phyloP scores from a whole-genome alignment of 2,797 vertebrate genomes.

The Halcyon leucocephala region DNA sequence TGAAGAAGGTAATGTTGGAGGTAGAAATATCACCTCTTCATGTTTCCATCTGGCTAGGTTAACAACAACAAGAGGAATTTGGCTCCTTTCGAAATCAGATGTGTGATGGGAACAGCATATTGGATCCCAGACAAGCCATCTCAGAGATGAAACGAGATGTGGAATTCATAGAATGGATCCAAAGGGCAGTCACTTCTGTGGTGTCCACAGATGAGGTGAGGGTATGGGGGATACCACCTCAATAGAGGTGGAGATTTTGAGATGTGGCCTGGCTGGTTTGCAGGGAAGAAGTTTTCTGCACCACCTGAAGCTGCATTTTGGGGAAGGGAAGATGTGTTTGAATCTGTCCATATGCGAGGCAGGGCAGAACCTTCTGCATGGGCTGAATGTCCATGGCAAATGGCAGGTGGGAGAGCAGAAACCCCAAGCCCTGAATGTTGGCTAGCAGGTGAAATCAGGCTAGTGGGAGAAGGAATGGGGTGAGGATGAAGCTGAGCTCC shows the following conservation, averaged over 20 bases:
- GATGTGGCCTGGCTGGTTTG: background rate
- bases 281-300: background rate
- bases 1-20: background rate
- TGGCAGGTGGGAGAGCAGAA: background rate
- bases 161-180: background rate
- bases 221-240: background rate
- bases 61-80: background rate
- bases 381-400: background rate
- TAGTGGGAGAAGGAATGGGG: background rate
- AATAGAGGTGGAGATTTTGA: background rate
- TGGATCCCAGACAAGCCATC: accelerated
- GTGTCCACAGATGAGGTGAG: background rate
- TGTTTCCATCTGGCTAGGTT: background rate
- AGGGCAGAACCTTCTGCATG: background rate
- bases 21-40: background rate
- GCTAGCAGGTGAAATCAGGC: background rate
- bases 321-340: background rate
- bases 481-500: background rate
- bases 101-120: accelerated
- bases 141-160: background rate
- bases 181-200: background rate
- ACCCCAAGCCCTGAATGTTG: background rate
- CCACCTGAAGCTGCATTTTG: background rate
- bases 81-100: background rate
- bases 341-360: accelerated